Evolutionary conservation across 2,113 vertebrate genomes (phyloP).

Genomic region (Semnornis frantzii): DNA sequence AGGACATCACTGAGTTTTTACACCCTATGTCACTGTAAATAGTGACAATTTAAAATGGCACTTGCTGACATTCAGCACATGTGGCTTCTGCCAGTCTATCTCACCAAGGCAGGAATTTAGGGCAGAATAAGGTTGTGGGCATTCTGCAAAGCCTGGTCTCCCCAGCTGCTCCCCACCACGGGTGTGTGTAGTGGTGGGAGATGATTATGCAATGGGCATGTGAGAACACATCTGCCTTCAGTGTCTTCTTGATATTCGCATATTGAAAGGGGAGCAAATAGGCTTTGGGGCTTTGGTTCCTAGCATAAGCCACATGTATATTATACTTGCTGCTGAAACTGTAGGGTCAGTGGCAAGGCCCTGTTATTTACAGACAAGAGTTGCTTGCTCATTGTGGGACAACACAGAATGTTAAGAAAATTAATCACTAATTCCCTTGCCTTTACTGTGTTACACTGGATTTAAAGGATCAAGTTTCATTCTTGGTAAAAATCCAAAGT

Average conservation of each 20-base stretch:
- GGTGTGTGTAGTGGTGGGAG: not conserved
- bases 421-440: not conserved
- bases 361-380: not conserved
- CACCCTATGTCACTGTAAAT: not conserved
- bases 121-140: not conserved
- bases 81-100: not conserved
- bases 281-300: not conserved
- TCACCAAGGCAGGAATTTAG: not conserved
- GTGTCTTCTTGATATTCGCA: not conserved
- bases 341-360: not conserved
- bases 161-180: rapidly evolving
- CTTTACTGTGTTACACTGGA: not conserved
- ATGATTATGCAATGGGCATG: not conserved
- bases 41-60: not conserved
- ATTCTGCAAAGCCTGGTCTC: not conserved
- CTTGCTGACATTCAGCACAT: not conserved
- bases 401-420: not conserved
- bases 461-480: not conserved
- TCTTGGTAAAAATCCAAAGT: not conserved
- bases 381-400: not conserved
- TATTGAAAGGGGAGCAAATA: not conserved
- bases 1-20: not conserved
- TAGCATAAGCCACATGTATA: not conserved
- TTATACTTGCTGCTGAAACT: not conserved
- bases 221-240: not conserved